Evolutionary conservation across 2,888 invertebrate species (phyloP), one percentile per base, ranked within the genome.

Genomic region (Emmelina monodactyla): DNA sequence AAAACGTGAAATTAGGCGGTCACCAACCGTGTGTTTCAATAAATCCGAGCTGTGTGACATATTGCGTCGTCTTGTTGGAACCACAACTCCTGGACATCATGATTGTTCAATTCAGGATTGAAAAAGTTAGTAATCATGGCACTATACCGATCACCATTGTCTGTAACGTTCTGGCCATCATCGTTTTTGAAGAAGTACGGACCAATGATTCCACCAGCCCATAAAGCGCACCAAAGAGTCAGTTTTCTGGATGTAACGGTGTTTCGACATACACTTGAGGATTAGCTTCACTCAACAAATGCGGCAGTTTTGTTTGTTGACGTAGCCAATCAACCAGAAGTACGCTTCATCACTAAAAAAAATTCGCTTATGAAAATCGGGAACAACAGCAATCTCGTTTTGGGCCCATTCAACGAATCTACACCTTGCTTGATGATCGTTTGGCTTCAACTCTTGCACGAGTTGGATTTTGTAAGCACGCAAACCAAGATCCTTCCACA

Each of bases 111-210:
- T 11, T 25, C n/a, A 3, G 25, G 25, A 3, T n/a, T n/a, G 3
- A 19, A 25, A 25, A 25, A 25, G 25, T 25, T 11, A 10, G n/a
- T 3, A n/a, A 7, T 25, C 25, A 25, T 25, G 25, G 25, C 6
- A n/a, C 25, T 9, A 25, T 25, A 25, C 11, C 25, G 25, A n/a
- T 25, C 25, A 11, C 25, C 25, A 11, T 25, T 25, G n/a, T n/a
- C 25, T 25, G 9, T 11, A 9, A 25, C 25, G n/a, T 4, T 25
- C 25, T n/a, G 9, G 19, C 19, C 6, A 19, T 19, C 5, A 19
- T 19, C 49, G 40, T 58, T 43, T 50, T 55, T 43, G 37, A 55
- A 54, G 39, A 55, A 55, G 39, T 45, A 51, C 33, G 55, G 57
- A 14, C 51, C 54, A 38, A 59, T 58, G 34, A 58, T 44, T 31